Base-by-base conservation (phyloP, 2,888 invertebrate species). In the Synanthedon formicaeformis region DNA sequence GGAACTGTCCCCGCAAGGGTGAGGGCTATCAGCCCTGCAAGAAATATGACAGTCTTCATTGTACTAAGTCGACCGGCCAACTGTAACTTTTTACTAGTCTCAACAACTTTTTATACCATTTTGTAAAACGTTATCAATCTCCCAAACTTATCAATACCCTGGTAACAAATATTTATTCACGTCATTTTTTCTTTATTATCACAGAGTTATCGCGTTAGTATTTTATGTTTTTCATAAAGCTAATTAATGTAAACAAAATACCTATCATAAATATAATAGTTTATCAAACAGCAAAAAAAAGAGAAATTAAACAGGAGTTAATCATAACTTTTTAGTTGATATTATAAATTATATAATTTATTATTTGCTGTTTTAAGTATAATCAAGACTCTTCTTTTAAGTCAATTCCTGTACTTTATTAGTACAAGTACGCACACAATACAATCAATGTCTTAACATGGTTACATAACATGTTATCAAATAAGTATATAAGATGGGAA, bases 11-110 rank as follows among this genome's bases (percentile, higher is more conserved):
- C 69, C 55, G 80, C 81, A 54, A 74, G 61, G 55, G 76, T 78
- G 60, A 88, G 62, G 61, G 79, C 82, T 59, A 81, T 68, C 40
- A 85, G 66, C 61, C 75, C 75, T 52, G 81, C 76, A 53, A 88
- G 65, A 56, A 84, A 67, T 59, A 87, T 57, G 73, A 85, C 78
- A 77, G 85, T 81, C 81, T 82, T 88, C 88, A 86, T 87, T 62
- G 66, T 81, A 60, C 60, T 62, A 66, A 63, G 66, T 59, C 59
- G 61, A 64, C 66, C 67, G 70, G 70, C 59, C 67, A 77, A 83
- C 81, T 83, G 82, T 82, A 55, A 67, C 52, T 18, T 49, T 34
- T 40, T 49, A 16, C 41, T 49, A 18, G 8, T 41, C 18, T 8
- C 45, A 11, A 23, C 48, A 52, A 57, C 50, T 53, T 60, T 66